A percentile compares a stretch with the other conserved stretches of the same genome.
phyloP scores from a whole-genome alignment of 1,140 invertebrate species.

The Drosophila grimshawi region DNA sequence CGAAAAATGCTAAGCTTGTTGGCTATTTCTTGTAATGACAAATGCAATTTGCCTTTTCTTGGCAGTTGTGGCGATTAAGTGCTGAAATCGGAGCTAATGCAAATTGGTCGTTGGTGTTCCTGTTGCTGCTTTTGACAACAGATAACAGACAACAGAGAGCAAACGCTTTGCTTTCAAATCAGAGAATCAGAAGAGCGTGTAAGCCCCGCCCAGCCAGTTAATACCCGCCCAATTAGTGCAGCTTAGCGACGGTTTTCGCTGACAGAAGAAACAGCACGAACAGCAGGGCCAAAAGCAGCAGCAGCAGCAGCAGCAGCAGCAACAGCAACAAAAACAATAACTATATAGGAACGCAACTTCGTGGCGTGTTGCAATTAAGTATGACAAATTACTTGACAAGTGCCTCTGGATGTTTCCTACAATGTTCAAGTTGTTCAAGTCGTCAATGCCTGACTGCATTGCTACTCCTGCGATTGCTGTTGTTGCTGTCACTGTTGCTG shows the following conservation, averaged over 20 bases:
- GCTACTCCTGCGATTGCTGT: not conserved
- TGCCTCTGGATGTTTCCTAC: conserved; percentile 42
- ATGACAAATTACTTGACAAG: conserved; percentile 68
- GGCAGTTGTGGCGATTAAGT: not conserved
- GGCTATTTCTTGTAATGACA: no score
- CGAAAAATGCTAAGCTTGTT: no score
- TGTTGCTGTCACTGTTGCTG: conserved; percentile 6
- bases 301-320: conserved; percentile 7
- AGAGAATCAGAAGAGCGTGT: conserved; percentile 12
- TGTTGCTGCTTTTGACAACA: conserved; percentile 21
- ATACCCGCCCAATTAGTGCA: conserved; percentile 58
- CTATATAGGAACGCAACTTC: conserved; percentile 38
- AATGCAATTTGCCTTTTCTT: no score
- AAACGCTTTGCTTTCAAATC: conserved; percentile 17
- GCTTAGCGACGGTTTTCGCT: conserved; percentile 40
- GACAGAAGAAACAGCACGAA: conserved; percentile 3
- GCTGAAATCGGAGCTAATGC: not conserved
- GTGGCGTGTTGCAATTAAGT: conserved; percentile 64
- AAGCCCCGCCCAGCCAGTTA: conserved; percentile 36
- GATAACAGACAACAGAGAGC: conserved; percentile 20
- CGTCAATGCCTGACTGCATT: conserved; percentile 16
- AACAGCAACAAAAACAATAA: conserved; percentile 12
- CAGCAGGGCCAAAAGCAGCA: not conserved
- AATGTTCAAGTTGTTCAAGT: conserved; percentile 42
- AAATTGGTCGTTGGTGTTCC: conserved; percentile 11